A percentile compares a stretch with the other conserved stretches of the same genome.
Conservation (phyloP, 2,113 vertebrate genomes). For the Lagopus muta region DNA sequence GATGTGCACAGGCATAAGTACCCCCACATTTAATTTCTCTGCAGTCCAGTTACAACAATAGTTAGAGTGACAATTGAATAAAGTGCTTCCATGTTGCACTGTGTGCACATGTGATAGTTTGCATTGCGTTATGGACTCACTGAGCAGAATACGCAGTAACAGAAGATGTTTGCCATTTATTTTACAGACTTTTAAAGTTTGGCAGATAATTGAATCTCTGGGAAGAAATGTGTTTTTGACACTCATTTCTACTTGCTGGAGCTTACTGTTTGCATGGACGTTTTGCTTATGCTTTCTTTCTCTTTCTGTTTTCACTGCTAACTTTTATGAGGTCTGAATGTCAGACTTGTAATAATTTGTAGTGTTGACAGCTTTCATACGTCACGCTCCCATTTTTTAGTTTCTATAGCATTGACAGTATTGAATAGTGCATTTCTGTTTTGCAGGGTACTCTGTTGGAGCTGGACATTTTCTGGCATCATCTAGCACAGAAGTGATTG, state of each 20-base stretch:
- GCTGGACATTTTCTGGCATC: slow-evolving; percentile 87
- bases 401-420: background rate
- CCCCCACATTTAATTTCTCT: background rate
- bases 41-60: background rate
- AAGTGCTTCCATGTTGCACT: background rate
- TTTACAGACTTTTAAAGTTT: background rate
- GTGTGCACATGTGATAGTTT: background rate
- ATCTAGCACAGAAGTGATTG: slow-evolving; percentile 84
- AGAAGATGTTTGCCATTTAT: background rate
- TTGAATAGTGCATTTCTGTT: slow-evolving; percentile 24
- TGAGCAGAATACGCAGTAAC: background rate
- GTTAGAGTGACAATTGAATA: background rate
- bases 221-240: background rate
- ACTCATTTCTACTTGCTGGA: background rate
- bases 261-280: background rate
- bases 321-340: background rate
- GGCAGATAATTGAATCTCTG: background rate
- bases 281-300: background rate
- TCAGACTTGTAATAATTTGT: background rate
- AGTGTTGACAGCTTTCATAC: slow-evolving; percentile 14
- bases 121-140: background rate
- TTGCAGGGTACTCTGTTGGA: slow-evolving; percentile 91
- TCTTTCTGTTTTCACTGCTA: background rate
- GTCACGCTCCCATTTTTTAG: background rate
- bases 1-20: background rate